Percentiles rank a stretch among this genome's conserved stretches.
Conservation (phyloP, 2,888 invertebrate species). For the Thereva nobilitata region DNA sequence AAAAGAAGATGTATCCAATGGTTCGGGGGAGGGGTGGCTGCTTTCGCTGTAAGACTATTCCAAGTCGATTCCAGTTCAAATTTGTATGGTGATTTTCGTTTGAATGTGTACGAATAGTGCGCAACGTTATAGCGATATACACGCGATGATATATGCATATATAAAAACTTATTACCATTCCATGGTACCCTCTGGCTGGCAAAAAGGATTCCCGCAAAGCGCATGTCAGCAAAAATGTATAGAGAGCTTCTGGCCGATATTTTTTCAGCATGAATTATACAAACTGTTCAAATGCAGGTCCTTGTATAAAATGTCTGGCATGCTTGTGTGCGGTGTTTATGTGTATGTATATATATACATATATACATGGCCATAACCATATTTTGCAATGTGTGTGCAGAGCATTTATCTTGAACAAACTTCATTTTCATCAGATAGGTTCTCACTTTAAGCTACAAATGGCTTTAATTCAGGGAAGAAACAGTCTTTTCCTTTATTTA, state of each 20-base stretch:
- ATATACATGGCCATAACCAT: conserved; percentile 1
- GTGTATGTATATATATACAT: not conserved
- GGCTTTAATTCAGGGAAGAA: no score
- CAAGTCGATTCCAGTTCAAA: conserved; percentile 35
- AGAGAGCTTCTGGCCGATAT: conserved; percentile 10
- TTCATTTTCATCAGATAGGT: conserved; percentile 39
- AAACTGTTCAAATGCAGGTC: not conserved
- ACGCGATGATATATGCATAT: conserved; percentile 14
- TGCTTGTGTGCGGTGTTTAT: not conserved
- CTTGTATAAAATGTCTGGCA: conserved; percentile 7
- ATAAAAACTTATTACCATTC: conserved; percentile 21
- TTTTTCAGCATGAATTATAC: conserved; percentile 1
- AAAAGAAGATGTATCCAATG: conserved; percentile 31
- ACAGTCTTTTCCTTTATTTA: no score
- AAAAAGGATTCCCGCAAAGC: conserved; percentile 21
- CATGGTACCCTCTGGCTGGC: not conserved
- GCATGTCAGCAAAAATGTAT: conserved; percentile 34
- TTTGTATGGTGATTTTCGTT: conserved; percentile 25
- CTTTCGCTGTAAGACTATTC: conserved; percentile 19
- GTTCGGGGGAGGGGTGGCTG: conserved; percentile 12
- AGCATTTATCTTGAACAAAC: conserved; percentile 42
- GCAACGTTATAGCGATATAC: not conserved
- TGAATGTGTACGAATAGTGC: no score
- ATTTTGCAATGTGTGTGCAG: conserved; percentile 1
- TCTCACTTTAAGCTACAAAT: conserved; percentile 35